Evolutionary conservation across 2,888 invertebrate species (phyloP), one percentile per base, ranked within the genome.

Genomic region (Papilio protenor): DNA sequence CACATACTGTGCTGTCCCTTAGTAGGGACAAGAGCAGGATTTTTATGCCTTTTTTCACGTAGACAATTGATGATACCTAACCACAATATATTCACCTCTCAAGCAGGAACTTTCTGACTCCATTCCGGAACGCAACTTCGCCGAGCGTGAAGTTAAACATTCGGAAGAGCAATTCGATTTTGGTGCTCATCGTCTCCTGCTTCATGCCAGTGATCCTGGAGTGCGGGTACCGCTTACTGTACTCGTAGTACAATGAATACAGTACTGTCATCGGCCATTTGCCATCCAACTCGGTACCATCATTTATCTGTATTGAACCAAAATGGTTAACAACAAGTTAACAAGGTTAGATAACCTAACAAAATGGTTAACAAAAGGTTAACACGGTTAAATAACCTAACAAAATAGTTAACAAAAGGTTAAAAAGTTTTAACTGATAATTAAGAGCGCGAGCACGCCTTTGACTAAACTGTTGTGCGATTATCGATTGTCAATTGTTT

Each of bases 141-240:
- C 98, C 98, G 11, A 98, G 93, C 0, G 98, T 98, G 83, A 97
- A 97, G 87, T 98, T 97, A 86, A 99, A 96, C 98, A 99, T 99
- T 47, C 98, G 95, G 88, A 99, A 97, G 14, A 98, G 94, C 55
- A 97, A 90, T 86, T 97, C 97, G 1, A 96, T 97, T 92, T 97
- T 97, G 4, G 96, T 96, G 52, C 96, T 96, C 0, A 96, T 95
- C 0, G 97, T 97, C 87, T 97, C 97, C 83, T 96, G 96, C 85
- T 96, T 96, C 91, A 96, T 96, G 57, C 97, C 97, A 0, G 97
- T 97, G 81, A 96, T 97, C 78, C 97, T 95, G 0, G 97, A 97
- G 90, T 97, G 97, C 0, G 97, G 97, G 87, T 96, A 96, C 1
- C 97, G 94, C 85, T 97, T 97, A 85, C 97, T 97, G 86, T 97